Evolutionary conservation across 2,888 invertebrate species (phyloP), one percentile per base, ranked within the genome.

Genomic region (Lymantria monacha): DNA sequence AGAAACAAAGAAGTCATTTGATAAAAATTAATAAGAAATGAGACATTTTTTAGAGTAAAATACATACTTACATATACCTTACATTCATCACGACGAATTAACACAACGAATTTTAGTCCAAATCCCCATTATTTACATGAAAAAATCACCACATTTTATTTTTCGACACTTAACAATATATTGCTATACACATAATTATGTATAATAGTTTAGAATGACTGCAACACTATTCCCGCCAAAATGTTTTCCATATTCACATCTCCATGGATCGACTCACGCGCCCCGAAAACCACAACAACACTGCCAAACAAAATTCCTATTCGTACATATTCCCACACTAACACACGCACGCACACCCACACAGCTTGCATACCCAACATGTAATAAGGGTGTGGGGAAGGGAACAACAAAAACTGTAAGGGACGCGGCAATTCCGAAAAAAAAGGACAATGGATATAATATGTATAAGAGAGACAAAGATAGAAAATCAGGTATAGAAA

Each of bases 351-450:
- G 33, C 61, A 73, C 79, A 82, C 87, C 79, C 83, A 77, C 66
- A 82, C 74, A 58, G 31, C 51, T 61, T 78, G 81, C 73, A 73
- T 72, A 79, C 82, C 77, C 81, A 82, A 65, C 57, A 62, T 64
- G 68, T 75, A 83, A 81, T 85, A 86, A 85, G 90, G 88, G 88
- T 85, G 83, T 78, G 78, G 81, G 83, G 77, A 74, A 77, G 81
- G 83, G 78, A 74, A 69, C 72, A 70, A 83, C 76, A 83, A 85
- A 84, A 85, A 81, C 77, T 72, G 63, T 68, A 81, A 82, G 81
- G 83, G 81, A 79, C 79, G 76, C 69, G 63, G 66, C 65, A 65
- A 66, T 69, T 62, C 62, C 62, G 51, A 57, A 49, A 74, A 85
- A n/a, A 70, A 74, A 78, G 76, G 83, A 87, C 70, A 70, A 61